Evolutionary conservation across 2,888 invertebrate genomes (phyloP).

Genomic region (Chrysopilus asiliformis): DNA sequence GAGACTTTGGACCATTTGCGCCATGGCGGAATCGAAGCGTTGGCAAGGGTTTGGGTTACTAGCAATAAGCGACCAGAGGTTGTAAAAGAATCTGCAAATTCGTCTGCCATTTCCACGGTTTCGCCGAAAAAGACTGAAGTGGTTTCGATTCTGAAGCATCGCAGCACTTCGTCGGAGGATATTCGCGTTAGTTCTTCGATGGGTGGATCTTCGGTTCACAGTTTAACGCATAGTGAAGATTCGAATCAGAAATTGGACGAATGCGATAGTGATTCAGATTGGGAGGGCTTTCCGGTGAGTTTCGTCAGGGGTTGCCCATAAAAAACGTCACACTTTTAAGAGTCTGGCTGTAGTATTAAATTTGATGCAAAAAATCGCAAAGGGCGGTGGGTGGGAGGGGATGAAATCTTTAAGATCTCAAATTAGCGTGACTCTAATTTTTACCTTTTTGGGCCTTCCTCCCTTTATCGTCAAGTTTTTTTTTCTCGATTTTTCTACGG

Average conservation of each 20-base stretch:
- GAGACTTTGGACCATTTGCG: slow-evolving; percentile 67
- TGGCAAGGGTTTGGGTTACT: slow-evolving; percentile 42
- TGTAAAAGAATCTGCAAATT: slow-evolving; percentile 5
- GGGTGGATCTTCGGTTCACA: slow-evolving; percentile 29
- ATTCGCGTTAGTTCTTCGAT: slow-evolving; percentile 24
- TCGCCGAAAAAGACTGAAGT: slow-evolving; percentile 16
- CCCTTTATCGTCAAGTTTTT: no score
- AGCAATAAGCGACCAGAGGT: slow-evolving; percentile 48
- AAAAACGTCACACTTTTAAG: no score
- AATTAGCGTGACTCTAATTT: no score
- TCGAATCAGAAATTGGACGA: slow-evolving; percentile 36
- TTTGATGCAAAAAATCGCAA: no score
- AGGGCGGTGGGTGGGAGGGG: no score
- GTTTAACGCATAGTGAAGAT: slow-evolving; percentile 27
- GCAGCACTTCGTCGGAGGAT: slow-evolving; percentile 37
- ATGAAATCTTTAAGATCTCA: no score
- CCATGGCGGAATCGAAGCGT: slow-evolving; percentile 58
- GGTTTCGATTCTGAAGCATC: slow-evolving; percentile 45
- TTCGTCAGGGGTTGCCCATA: no score
- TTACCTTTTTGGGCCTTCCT: no score
- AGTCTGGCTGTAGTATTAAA: no score
- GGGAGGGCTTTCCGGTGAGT: slow-evolving; percentile 42
- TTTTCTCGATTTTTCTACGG: no score
- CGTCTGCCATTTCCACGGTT: neutral
- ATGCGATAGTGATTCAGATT: slow-evolving; percentile 59